These are phyloP conservation scores for Parapristionchus giblindavisi DNA, from an alignment of 2,888 invertebrate genomes.

Conservation along the genomic window DNA sequence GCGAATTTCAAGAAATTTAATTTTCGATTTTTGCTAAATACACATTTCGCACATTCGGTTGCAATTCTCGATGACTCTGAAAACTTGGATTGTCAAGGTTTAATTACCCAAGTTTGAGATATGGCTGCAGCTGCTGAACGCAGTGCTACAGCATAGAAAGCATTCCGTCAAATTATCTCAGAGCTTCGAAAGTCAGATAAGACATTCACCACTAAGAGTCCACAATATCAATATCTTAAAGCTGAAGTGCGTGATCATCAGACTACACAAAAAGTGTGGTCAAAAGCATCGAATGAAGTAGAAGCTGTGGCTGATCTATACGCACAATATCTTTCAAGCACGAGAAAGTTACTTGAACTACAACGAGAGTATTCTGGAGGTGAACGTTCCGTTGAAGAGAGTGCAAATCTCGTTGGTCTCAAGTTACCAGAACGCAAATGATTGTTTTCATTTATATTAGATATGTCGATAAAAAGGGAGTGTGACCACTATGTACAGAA, in stretches of 20 bases:
- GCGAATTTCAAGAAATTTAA: no score
- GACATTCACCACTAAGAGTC: constrained; percentile 49
- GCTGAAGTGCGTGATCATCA: constrained; percentile 58
- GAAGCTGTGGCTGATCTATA: constrained; percentile 61
- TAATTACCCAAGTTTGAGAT: no score
- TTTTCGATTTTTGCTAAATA: no score
- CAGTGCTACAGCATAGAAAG: constrained; percentile 46
- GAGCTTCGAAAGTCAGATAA: constrained; percentile 59
- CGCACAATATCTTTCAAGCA: constrained; percentile 60
- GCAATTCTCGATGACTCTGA: no score
- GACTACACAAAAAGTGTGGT: constrained; percentile 53
- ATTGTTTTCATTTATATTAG: no score
- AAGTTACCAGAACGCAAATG: no score
- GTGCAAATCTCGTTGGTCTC: constrained; percentile 64
- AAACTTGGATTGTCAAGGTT: no score
- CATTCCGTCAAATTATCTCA: constrained; percentile 53
- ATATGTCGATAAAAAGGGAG: no score
- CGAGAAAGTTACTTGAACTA: constrained; percentile 56
- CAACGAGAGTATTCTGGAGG: constrained; percentile 60
- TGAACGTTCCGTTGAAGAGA: constrained; percentile 61
- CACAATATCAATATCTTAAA: constrained; percentile 53
- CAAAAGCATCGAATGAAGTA: constrained; percentile 58
- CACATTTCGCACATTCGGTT: no score
- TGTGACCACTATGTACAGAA: no score
- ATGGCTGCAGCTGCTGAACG: constrained; percentile 39